Percentiles rank a stretch among this genome's conserved stretches.
Conservation (phyloP, 1,140 invertebrate genomes). For the Solenopsis fugax region DNA sequence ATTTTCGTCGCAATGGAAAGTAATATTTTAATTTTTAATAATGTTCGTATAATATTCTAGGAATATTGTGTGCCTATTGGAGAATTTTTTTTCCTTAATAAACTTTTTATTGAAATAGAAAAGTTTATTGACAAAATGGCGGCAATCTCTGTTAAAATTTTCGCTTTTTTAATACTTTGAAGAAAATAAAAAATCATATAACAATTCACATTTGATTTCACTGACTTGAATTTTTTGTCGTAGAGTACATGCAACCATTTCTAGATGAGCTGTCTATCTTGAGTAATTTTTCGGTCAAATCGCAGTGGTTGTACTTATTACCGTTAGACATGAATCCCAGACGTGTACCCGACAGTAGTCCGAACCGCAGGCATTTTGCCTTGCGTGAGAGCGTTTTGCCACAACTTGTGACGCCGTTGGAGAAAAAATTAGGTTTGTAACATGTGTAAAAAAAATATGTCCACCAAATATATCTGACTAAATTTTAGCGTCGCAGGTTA, state of each 20-base stretch:
- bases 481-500: constrained; percentile 91
- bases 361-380: constrained; percentile 88
- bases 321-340: constrained; percentile 91
- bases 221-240: constrained; percentile 74
- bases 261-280: constrained; percentile 89
- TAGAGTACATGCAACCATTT: constrained; percentile 92
- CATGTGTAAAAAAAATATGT: constrained; percentile 40
- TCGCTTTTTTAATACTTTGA: no score
- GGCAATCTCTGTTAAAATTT: no score
- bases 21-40: no score
- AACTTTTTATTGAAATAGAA: no score
- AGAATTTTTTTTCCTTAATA: no score
- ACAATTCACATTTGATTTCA: neutral
- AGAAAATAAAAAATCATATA: neutral
- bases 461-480: constrained; percentile 20
- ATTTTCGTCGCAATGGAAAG: no score
- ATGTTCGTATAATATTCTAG: no score
- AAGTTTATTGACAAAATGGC: no score
- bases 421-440: constrained; percentile 91
- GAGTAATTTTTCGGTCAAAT: constrained; percentile 93
- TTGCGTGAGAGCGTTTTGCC: constrained; percentile 89
- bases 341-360: constrained; percentile 86
- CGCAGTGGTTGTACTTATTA: constrained; percentile 95
- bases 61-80: no score
- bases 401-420: constrained; percentile 93